Conservation (phyloP, 2,113 vertebrate genomes). For the Pelusios castaneus region DNA sequence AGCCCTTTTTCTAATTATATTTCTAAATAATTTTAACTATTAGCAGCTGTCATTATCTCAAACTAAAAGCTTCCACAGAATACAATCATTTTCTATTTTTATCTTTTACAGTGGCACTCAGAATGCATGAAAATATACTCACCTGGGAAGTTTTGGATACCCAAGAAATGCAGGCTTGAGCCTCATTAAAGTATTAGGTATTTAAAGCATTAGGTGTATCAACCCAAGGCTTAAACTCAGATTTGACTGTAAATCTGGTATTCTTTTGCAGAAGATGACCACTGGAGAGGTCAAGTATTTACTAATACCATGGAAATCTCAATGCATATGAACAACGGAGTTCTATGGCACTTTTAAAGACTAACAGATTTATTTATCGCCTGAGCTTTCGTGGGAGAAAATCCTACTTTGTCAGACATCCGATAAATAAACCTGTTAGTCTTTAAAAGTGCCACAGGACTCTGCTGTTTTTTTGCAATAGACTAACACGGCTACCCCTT, state of each 20-base stretch:
- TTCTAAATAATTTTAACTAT: constrained; percentile 5
- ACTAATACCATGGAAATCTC: constrained; percentile 21
- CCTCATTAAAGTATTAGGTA: neutral
- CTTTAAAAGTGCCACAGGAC: too few relatives aligned
- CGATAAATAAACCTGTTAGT: too few relatives aligned
- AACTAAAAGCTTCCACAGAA: neutral
- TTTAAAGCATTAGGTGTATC: neutral
- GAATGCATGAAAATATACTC: neutral
- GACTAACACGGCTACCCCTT: too few relatives aligned
- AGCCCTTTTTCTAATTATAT: accelerated
- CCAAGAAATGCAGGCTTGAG: neutral
- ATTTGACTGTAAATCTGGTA: constrained; percentile 2
- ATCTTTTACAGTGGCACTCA: neutral
- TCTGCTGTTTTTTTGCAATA: too few relatives aligned
- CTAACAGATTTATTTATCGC: too few relatives aligned
- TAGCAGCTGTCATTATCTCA: neutral
- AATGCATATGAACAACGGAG: too few relatives aligned
- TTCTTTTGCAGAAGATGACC: constrained; percentile 37
- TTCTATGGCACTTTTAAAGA: too few relatives aligned
- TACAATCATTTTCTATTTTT: neutral
- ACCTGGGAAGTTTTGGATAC: neutral
- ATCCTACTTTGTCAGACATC: too few relatives aligned
- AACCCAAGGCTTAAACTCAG: neutral
- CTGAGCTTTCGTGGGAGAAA: too few relatives aligned
- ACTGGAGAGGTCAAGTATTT: constrained; percentile 50